Base-by-base conservation (phyloP, 2,113 vertebrate genomes). In the Anoplopoma fimbria region DNA sequence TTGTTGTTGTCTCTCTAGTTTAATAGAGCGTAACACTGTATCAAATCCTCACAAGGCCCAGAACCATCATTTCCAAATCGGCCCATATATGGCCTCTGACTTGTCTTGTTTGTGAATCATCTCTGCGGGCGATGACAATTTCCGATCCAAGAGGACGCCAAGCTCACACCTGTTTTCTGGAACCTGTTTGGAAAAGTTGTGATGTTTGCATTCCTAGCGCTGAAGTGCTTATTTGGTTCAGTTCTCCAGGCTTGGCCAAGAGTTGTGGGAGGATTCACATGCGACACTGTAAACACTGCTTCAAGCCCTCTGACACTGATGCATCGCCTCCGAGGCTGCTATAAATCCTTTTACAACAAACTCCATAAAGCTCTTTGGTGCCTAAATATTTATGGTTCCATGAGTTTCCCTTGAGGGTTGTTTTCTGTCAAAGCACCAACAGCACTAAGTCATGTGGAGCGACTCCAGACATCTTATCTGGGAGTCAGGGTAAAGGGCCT, bases 271-370 rank as follows among this genome's bases (percentile, higher is more conserved):
- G 87, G 83, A 85, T 89, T 89, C 85, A 80, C 82, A 85, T 86
- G 69, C 79, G 2, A 75, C 77, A 88, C 85, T 89, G 88, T 93
- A 93, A 93, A 95, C 92, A 93, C 77, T 74, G 88, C 86, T 81
- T 86, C 76, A 60, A 86, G 87, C 78, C 90, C 79, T 90, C 84
- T 71, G 88, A 91, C 82, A 89, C 91, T 88, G 90, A 92, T 90
- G 91, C 93, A 89, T 90, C 55, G 89, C 91, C 91, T 93, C 87
- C 77, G 77, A 79, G 89, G 88, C 88, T 77, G 85, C 88, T 87
- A 94, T 95, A 95, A 95, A 95, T 95, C 94, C 91, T 94, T 95
- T 95, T 93, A 96, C 92, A 94, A 95, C 93, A 95, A 95, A 95
- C 94, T 95, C 94, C 88, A 95, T 94, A 94, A 94, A 96, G 91